Evolutionary conservation across 92 coral and sea anemone species (phyloP), one percentile per base, ranked within the genome.

Genomic region (Palythoa heliodiscus): DNA sequence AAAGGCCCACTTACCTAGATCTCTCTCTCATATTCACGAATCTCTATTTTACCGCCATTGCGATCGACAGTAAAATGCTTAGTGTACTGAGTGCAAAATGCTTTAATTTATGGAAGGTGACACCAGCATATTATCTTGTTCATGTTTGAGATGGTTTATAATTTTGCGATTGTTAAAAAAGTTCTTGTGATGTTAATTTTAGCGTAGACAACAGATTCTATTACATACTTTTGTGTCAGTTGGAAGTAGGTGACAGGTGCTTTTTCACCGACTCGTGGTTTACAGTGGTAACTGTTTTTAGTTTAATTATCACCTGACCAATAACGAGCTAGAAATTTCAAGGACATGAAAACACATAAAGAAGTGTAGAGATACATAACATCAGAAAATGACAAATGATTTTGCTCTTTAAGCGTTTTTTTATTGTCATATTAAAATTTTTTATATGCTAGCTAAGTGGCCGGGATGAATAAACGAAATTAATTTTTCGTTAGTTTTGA

Each of bases 1-100:
- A 64, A 24, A 22, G 43, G 61, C 73, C 63, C 61, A 80, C 84
- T 80, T 70, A 80, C 84, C 84, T 80, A 11, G 84, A 80, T 52
- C 84, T 24, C 37, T 80, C 84, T 24, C 84, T 80, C 84, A 80
- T 80, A 67, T 23, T 66, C 55, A 48, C 24, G 24, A 66, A 22
- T 25, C 84, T 15, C 72, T 64, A 79, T 61, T 80, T 80, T 69
- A 48, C 84, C 74, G 47, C 64, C 43, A 60, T 58, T 50, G 7
- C 25, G 48, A 66, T 13, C 35, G 73, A 79, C 14, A 13, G 73
- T 61, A 64, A 64, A 79, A 14, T 71, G 14, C 75, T 64, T 80
- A 16, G 61, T 47, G 0, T 64, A 11, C 9, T 17, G 13, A 78
- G 53, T n/a, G 29, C 23, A 40, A 52, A 67, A 66, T 63, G 40